Evolutionary conservation across 2,113 vertebrate species (phyloP), one percentile per base, ranked within the genome.

Genomic region (Vulpes lagopus): DNA sequence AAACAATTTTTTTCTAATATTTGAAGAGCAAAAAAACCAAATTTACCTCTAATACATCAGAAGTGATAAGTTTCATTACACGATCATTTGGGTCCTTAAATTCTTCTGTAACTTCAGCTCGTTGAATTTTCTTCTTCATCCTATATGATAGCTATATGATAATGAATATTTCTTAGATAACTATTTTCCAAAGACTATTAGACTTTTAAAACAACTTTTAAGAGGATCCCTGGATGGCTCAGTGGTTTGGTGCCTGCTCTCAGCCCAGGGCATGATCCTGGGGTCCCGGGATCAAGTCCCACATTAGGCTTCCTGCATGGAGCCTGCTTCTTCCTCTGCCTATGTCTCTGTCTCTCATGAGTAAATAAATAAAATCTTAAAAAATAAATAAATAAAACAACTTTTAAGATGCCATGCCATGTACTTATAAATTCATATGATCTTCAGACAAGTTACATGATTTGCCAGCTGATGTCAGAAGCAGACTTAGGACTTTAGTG

Each of bases 41-140:
- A 95, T 64, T 83, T 98, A 99, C 99, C 99, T 99, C 99, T 93
- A 99, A 43, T 1, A 98, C 97, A 88, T 99, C 98, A 82, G 98
- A 98, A 94, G 98, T 99, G 91, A 98, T 98, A 78, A 99, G 97
- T 95, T 96, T 98, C 95, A 97, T 98, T 25, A 99, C 98, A 97
- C 98, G 98, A 93, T 99, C 98, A 96, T 80, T 98, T 1, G 96
- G 98, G 27, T 99, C 99, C 86, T 98, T 98, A 97, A 99, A 99
- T 85, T 99, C 98, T 87, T 99, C 98, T 65, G 98, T 99, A 91
- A 98, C 96, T 85, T 97, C 89, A 4, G 89, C 67, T 91, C 97
- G 89, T 1, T 91, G 89, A 38, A 93, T 74, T 88, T 98, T 98
- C 97, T 98, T 99, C 96, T 99, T 99, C 96, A 97, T 98, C 97